These are phyloP conservation scores for Amphipyra tragopoginis DNA, from an alignment of 2,888 invertebrate species.

Conservation along the genomic window DNA sequence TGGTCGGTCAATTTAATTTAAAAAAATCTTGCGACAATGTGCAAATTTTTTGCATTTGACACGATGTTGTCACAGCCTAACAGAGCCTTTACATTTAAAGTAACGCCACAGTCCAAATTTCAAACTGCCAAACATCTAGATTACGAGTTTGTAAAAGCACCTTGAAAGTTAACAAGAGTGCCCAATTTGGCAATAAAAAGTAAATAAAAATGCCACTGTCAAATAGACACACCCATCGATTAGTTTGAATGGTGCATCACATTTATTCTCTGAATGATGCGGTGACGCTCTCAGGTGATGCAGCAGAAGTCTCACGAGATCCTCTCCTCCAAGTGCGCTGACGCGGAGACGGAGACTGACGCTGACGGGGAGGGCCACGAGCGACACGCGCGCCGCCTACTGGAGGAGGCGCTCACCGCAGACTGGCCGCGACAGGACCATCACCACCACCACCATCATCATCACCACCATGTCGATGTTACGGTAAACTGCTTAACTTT, in stretches of 20 bases:
- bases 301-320: conserved; percentile 89
- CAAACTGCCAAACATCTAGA: too few species aligned
- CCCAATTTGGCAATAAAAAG: too few species aligned
- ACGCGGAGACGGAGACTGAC: conserved; percentile 54
- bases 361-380: conserved; percentile 71
- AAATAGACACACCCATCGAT: neutral
- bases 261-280: conserved; percentile 58
- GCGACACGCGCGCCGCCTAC: conserved; percentile 81
- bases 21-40: too few species aligned
- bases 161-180: too few species aligned
- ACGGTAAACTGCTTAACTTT: conserved; percentile 49
- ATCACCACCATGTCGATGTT: conserved; percentile 69
- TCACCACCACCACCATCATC: conserved; percentile 68
- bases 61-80: too few species aligned
- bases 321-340: conserved; percentile 79
- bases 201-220: neutral
- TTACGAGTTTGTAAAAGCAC: too few species aligned
- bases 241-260: neutral
- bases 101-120: too few species aligned
- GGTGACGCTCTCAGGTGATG: conserved; percentile 78
- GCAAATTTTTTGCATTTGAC: too few species aligned
- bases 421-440: conserved; percentile 78
- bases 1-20: too few species aligned
- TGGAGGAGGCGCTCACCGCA: conserved; percentile 82
- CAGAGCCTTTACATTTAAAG: too few species aligned